These are phyloP conservation scores for Neoscelio sp. DNA, from an alignment of 2,888 invertebrate genomes.

Conservation along the genomic window DNA sequence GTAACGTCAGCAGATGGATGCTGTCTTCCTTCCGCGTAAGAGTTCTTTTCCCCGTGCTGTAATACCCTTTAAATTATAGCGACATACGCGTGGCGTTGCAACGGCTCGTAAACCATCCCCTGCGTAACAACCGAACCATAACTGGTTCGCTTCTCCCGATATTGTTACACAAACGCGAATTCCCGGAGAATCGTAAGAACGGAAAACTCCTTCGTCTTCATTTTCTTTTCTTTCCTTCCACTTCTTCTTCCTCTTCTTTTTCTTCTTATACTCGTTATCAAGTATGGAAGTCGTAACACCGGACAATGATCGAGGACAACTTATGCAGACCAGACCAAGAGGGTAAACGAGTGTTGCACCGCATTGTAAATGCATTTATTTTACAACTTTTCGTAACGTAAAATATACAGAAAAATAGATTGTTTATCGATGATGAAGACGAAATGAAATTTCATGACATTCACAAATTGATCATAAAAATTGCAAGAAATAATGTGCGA, in stretches of 20 bases:
- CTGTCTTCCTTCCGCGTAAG: conserved; percentile 53
- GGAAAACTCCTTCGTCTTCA: conserved; percentile 15
- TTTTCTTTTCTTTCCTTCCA: conserved; percentile 1
- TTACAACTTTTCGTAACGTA: too few species aligned
- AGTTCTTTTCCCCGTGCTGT: conserved; percentile 16
- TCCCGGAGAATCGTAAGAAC: conserved; percentile 25
- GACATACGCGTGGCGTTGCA: conserved; percentile 63
- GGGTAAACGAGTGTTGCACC: background rate
- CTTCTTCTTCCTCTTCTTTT: background rate
- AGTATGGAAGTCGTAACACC: background rate
- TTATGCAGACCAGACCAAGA: conserved; percentile 7
- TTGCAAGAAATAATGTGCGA: too few species aligned
- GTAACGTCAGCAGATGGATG: conserved; percentile 33
- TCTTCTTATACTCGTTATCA: background rate
- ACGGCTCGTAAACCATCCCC: conserved; percentile 68
- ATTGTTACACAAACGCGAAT: conserved; percentile 54
- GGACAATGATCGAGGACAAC: conserved; percentile 18
- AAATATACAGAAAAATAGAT: too few species aligned
- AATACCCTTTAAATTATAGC: conserved; percentile 62
- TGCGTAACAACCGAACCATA: conserved; percentile 55
- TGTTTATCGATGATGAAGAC: too few species aligned
- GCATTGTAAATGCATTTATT: background rate
- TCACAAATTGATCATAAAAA: too few species aligned
- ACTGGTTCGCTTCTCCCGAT: conserved; percentile 62
- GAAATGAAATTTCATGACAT: too few species aligned